phyloP scores from a whole-genome alignment of 2,888 invertebrate species.

The Andrena bicolor region DNA sequence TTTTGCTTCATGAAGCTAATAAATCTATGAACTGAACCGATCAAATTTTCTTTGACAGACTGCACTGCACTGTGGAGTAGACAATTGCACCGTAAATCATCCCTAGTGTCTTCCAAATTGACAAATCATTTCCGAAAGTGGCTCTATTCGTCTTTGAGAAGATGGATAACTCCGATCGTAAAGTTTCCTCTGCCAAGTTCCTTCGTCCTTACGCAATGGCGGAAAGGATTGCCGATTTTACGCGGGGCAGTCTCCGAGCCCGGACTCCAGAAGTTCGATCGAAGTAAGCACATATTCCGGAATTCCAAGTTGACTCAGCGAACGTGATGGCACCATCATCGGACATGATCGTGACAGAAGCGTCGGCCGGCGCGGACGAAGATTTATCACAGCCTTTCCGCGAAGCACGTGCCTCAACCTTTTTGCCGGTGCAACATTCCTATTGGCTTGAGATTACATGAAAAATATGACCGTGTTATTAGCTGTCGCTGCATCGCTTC shows the following conservation, averaged over 20 bases:
- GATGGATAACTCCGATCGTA: conserved; percentile 46
- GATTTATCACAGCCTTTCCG: conserved; percentile 69
- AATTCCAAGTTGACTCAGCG: conserved; percentile 67
- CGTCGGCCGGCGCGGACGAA: conserved; percentile 60
- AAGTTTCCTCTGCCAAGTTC: conserved; percentile 22
- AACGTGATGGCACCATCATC: conserved; percentile 67
- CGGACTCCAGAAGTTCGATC: conserved; percentile 28
- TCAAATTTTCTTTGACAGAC: conserved; percentile 26
- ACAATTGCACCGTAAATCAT: conserved; percentile 50
- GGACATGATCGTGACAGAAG: conserved; percentile 64
- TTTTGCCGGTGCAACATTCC: conserved; percentile 69
- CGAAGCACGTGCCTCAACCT: conserved; percentile 69
- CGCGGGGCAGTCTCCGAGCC: conserved; percentile 13
- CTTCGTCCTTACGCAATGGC: conserved; percentile 2
- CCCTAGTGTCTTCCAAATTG: conserved; percentile 37
- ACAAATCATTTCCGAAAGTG: conserved; percentile 47
- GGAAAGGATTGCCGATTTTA: conserved; percentile 31
- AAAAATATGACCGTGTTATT: conserved; percentile 59
- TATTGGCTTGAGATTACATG: conserved; percentile 42
- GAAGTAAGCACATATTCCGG: conserved; percentile 44
- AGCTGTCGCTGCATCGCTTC: conserved; percentile 46
- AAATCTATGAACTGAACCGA: conserved; percentile 29
- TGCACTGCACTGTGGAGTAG: neutral
- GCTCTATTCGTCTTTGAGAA: conserved; percentile 40
- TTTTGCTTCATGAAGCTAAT: conserved; percentile 7